A percentile compares a stretch with the other conserved stretches of the same genome.
Evolutionary conservation across 35 echinoderm and acorn worm genomes (phyloP).

Genomic region (Heliocidaris erythrogramma): DNA sequence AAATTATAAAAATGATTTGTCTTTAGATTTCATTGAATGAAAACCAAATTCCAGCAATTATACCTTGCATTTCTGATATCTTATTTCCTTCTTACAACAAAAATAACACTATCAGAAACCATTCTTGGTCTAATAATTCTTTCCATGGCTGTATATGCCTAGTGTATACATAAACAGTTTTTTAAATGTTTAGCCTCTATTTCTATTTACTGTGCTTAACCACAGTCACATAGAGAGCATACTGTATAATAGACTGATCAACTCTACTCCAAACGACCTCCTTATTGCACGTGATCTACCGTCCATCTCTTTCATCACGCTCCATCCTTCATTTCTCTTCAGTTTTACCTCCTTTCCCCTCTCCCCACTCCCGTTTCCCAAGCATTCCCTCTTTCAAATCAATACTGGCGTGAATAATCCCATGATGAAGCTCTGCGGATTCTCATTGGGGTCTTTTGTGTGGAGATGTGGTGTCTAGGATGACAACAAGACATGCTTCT

Average conservation of each 20-base stretch:
- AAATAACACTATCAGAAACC: too few relatives aligned
- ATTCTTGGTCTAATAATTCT: too few relatives aligned
- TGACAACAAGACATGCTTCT: neutral
- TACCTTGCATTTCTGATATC: too few relatives aligned
- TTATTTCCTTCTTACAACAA: too few relatives aligned
- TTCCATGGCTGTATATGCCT: neutral
- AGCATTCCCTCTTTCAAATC: neutral
- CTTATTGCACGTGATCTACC: neutral
- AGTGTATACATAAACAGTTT: neutral
- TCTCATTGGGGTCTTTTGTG: constrained; percentile 7
- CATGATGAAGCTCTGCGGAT: neutral
- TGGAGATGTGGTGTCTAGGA: neutral
- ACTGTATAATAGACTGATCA: neutral
- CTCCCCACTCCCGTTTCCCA: neutral
- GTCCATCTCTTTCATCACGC: neutral
- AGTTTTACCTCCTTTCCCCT: neutral
- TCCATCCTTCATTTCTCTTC: neutral
- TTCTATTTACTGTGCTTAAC: neutral
- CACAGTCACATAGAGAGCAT: neutral
- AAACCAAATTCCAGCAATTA: too few relatives aligned
- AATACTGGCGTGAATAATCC: constrained; percentile 9
- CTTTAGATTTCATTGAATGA: too few relatives aligned
- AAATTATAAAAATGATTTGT: too few relatives aligned
- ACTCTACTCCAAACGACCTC: neutral
- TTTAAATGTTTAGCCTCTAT: neutral